Percentiles rank a stretch among this genome's conserved stretches.
Conservation (phyloP, 1,140 invertebrate genomes). For the Penaeus indicus region DNA sequence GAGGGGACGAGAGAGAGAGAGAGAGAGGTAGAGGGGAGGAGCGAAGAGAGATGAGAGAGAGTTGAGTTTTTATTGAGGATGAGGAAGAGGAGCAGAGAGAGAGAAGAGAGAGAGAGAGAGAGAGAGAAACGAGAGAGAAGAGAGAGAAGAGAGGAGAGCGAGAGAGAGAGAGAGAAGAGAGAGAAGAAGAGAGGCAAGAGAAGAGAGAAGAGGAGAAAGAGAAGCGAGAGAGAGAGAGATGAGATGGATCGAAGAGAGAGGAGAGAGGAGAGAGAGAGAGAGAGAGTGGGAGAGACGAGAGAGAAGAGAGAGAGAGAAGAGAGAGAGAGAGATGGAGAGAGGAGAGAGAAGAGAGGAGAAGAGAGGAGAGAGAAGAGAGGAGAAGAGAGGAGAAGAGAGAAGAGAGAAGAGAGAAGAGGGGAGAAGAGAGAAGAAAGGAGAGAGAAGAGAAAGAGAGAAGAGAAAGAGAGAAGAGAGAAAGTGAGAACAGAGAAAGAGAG, state of each 20-base stretch:
- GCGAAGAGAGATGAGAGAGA: background rate
- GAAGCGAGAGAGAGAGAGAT: background rate
- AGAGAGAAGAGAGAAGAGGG: no score
- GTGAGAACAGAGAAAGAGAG: no score
- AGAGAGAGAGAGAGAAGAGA: background rate
- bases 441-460: no score
- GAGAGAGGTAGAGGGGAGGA: background rate
- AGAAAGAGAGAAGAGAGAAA: no score
- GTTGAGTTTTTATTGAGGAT: background rate
- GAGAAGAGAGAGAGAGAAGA: no score
- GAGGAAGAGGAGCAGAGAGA: background rate
- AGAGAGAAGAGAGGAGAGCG: background rate
- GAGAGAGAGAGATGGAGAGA: no score
- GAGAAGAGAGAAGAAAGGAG: no score
- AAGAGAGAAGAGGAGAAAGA: background rate
- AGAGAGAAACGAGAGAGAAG: background rate
- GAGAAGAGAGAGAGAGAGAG: background rate
- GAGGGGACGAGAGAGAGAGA: background rate
- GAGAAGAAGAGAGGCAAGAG: constrained; percentile 15
- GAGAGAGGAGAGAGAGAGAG: no score
- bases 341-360: no score
- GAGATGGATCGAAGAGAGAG: background rate
- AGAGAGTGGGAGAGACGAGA: no score
- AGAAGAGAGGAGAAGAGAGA: no score
- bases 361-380: no score